Base-by-base conservation (phyloP, 2,113 vertebrate species). In the Pterocles orientalis region DNA sequence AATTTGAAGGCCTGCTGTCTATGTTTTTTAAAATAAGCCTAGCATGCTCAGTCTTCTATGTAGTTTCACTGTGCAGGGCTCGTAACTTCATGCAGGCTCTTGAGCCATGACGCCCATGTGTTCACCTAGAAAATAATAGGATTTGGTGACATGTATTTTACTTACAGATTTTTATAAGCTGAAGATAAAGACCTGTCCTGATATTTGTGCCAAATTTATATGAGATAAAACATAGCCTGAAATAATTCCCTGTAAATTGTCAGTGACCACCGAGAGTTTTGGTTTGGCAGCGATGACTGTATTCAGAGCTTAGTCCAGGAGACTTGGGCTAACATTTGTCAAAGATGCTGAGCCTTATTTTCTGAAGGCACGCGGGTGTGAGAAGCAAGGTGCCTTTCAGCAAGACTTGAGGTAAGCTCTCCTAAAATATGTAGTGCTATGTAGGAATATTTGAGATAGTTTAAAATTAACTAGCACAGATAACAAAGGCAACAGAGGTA, bases 361-460 rank as follows among this genome's bases (percentile, higher is more conserved):
- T 94, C 80, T 72, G 83, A 86, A 79, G 61, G 77, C 61, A 60
- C 18, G 6, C 41, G 48, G 13, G 29, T 83, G 34, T 81, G 89
- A 92, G 36, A 76, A 85, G n/a, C 69, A 94, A 95, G 62, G 61
- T 85, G 81, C 81, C 73, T 96, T 95, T 94, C 78, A 79, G 29
- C 48, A 41, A 76, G 69, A 21, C 61, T 92, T 83, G 1, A 51
- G 5, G 70, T 20, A 72, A 69, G 21, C 47, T 85, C 34, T 94
- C 45, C 9, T 76, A 53, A 84, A 86, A 78, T 50, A 19, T 1
- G 0, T 68, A 71, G 39, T 82, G 65, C 73, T 82, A 43, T 43
- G 56, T 56, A 66, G 61, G 68, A 83, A 33, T 57, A 77, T 70
- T 88, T 73, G 51, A 83, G n/a, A 12, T 39, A 9, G 10, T 50